A percentile compares a stretch with the other conserved stretches of the same genome.
phyloP scores from a whole-genome alignment of 2,888 invertebrate genomes.

The Melieria omissa region DNA sequence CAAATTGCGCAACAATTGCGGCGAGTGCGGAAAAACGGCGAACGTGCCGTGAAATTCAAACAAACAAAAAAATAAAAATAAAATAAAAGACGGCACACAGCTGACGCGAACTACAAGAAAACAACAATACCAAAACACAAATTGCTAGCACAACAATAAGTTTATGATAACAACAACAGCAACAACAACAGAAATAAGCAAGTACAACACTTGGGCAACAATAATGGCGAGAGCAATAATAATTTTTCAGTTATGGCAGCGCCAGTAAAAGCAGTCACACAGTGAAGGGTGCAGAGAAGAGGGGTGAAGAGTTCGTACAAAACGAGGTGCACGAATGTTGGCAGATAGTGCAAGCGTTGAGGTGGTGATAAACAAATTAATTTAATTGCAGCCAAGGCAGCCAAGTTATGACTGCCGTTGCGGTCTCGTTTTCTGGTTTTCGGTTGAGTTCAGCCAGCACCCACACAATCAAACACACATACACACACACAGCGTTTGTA shows the following conservation, averaged over 20 bases:
- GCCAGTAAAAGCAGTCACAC: neutral
- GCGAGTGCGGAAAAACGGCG: neutral
- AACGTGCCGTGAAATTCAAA: too few relatives aligned
- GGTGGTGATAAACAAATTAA: constrained; percentile 34
- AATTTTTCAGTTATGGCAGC: constrained; percentile 24
- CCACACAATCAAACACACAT: too few relatives aligned
- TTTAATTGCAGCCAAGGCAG: constrained; percentile 17
- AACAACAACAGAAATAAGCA: constrained; percentile 15
- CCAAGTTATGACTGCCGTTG: too few relatives aligned
- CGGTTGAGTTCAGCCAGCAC: too few relatives aligned
- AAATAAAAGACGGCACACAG: constrained; percentile 3
- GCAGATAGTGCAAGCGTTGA: constrained; percentile 7
- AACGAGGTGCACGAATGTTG: too few relatives aligned
- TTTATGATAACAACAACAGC: constrained; percentile 17
- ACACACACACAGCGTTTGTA: too few relatives aligned
- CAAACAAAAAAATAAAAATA: neutral
- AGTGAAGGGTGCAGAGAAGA: too few relatives aligned
- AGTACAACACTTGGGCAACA: constrained; percentile 17
- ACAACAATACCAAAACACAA: neutral
- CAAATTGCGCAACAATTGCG: neutral
- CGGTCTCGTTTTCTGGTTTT: too few relatives aligned
- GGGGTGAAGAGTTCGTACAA: too few relatives aligned
- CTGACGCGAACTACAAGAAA: too few relatives aligned
- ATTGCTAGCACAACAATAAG: constrained; percentile 25
- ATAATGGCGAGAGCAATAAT: constrained; percentile 23